Conservation (phyloP, 2,113 vertebrate genomes). For the human region DNA sequence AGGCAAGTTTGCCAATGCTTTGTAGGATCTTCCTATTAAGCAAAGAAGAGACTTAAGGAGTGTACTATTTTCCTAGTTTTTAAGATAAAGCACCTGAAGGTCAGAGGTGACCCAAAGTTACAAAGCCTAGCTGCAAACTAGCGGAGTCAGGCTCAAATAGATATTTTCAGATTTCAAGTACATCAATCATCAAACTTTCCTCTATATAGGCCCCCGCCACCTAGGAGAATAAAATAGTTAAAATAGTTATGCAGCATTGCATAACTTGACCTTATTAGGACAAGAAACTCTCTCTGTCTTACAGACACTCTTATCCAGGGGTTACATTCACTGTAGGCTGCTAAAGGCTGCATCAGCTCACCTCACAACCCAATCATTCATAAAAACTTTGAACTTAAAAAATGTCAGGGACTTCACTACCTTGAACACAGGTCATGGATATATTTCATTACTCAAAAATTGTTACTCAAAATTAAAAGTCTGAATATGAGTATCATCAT, state of each 20-base stretch:
- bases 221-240: background rate
- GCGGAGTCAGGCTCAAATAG: background rate
- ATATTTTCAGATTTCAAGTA: background rate
- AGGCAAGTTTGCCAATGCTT: background rate
- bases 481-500: background rate
- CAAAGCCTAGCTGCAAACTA: background rate
- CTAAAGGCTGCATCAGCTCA: background rate
- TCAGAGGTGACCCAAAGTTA: background rate
- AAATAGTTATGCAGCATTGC: background rate
- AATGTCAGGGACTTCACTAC: background rate
- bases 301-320: background rate
- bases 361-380: background rate
- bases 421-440: background rate
- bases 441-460: background rate
- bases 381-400: background rate
- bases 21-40: background rate
- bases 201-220: background rate
- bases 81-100: background rate
- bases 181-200: slow-evolving; percentile 17
- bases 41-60: background rate
- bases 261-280: background rate
- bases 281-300: background rate
- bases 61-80: background rate
- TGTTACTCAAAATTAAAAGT: background rate
- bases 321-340: background rate